phyloP scores from a whole-genome alignment of 2,797 vertebrate species.

The Melanotaenia boesemani region DNA sequence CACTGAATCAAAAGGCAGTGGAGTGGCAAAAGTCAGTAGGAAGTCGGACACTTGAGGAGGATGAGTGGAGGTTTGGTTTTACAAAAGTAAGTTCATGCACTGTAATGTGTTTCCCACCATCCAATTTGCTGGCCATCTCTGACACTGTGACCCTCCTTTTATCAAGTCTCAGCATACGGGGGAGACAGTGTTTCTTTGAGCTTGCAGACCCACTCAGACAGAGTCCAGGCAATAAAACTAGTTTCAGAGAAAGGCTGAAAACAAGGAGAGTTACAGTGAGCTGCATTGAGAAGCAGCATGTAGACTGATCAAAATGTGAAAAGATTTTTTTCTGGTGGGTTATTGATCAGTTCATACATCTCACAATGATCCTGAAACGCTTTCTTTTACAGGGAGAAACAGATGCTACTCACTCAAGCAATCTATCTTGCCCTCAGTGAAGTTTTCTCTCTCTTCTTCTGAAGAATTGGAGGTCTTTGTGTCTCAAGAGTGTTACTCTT shows the following conservation, averaged over 20 bases:
- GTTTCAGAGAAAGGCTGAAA: slow-evolving; percentile 62
- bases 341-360: slow-evolving; percentile 75
- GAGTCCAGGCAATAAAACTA: slow-evolving; percentile 71
- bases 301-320: slow-evolving; percentile 59
- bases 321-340: slow-evolving; percentile 68
- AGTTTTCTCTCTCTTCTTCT: slow-evolving; percentile 25
- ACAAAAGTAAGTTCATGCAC: slow-evolving; percentile 57
- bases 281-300: slow-evolving; percentile 56
- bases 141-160: slow-evolving; percentile 74
- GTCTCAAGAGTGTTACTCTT: no score
- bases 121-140: slow-evolving; percentile 73
- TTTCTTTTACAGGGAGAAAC: slow-evolving; percentile 49
- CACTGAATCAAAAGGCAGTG: slow-evolving; percentile 37
- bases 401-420: slow-evolving; percentile 24
- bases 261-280: slow-evolving; percentile 65
- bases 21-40: slow-evolving; percentile 24
- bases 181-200: slow-evolving; percentile 63
- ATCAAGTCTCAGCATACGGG: slow-evolving; percentile 49
- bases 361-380: slow-evolving; percentile 49
- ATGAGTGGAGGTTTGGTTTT: slow-evolving; percentile 47
- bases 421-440: slow-evolving; percentile 5
- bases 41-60: slow-evolving; percentile 31
- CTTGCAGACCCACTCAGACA: slow-evolving; percentile 66
- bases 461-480: not conserved
- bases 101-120: slow-evolving; percentile 50